These are phyloP conservation scores for Formica selysi DNA, from an alignment of 1,140 invertebrate genomes.

Conservation along the genomic window DNA sequence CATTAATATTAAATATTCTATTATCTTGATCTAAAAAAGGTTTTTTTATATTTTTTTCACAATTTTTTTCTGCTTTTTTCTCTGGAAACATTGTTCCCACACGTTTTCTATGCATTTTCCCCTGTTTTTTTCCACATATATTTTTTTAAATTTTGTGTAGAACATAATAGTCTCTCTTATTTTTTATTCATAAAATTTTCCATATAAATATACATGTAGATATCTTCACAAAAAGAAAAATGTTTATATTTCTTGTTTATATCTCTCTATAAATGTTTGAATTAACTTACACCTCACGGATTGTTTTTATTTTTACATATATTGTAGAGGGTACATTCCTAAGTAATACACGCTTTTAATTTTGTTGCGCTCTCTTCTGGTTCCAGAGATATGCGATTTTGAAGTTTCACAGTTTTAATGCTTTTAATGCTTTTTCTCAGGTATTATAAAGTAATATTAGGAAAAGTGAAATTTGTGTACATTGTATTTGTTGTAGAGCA, in stretches of 20 bases:
- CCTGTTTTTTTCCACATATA: not conserved
- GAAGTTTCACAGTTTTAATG: no score
- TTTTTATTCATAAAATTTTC: slow-evolving; percentile 5
- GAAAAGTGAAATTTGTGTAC: no score
- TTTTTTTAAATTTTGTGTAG: not conserved
- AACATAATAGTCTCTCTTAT: slow-evolving; percentile 2
- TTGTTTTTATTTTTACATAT: no score
- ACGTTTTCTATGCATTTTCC: slow-evolving; percentile 1
- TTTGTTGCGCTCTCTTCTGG: no score
- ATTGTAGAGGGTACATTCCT: no score
- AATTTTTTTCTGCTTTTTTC: not conserved
- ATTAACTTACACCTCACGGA: no score
- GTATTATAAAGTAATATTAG: no score
- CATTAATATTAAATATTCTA: not conserved
- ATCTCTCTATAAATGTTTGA: no score
- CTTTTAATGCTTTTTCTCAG: no score
- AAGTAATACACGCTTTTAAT: no score
- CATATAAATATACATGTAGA: slow-evolving; percentile 18
- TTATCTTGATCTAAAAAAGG: not conserved
- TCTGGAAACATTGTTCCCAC: not conserved
- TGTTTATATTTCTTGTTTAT: not conserved
- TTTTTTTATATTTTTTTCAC: slow-evolving; percentile 6
- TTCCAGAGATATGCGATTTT: no score
- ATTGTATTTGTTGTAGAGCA: no score
- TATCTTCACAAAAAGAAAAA: slow-evolving; percentile 3